Base-by-base conservation (phyloP, 2,888 invertebrate genomes). In the Eupeodes luniger region DNA sequence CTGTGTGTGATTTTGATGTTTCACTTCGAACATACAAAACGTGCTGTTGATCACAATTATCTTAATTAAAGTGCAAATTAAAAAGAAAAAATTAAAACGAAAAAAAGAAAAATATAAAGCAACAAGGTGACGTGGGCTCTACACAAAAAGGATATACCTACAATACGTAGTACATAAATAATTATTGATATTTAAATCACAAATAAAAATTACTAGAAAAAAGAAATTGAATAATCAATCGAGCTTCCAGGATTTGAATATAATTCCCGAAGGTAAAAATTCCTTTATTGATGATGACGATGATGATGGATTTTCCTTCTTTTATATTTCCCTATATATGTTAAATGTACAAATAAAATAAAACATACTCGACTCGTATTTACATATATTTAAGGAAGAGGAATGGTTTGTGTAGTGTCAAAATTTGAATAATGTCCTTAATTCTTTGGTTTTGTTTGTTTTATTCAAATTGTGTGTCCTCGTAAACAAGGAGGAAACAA, bases 251-350 rank as follows among this genome's bases (percentile, higher is more conserved):
- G 59, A 72, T 72, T 83, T 34, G 53, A 44, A 59, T 49, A 72
- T 53, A 72, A 81, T 84, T 84, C 76, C 87, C 55, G 67, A 80
- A 87, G 87, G 87, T 84, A 87, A 80, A 77, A 72, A 44, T 14
- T 14, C 27, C 44, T 14, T 19, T 61, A 64, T 70, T 75, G 36
- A 82, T 78, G 74, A 40, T 75, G 36, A 82, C 74, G 74, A 40
- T 40, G 40, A 40, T 75, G 36, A 82, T 78, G 74, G 64, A 44
- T 66, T 79, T 82, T 66, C 62, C n/a, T 44, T 53, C 57, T 27
- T 57, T 55, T 69, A 55, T 16, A 12, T 51, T 11, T 59, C n/a
- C 9, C 14, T 36, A 59, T 34, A 59, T 34, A 5, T 34, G 3
- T 34, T 34, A 27, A 27, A 27, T 27, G 27, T 3, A 27, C 27